These are phyloP conservation scores for Zeugodacus cucurbitae DNA, from an alignment of 1,140 invertebrate species.

Conservation along the genomic window DNA sequence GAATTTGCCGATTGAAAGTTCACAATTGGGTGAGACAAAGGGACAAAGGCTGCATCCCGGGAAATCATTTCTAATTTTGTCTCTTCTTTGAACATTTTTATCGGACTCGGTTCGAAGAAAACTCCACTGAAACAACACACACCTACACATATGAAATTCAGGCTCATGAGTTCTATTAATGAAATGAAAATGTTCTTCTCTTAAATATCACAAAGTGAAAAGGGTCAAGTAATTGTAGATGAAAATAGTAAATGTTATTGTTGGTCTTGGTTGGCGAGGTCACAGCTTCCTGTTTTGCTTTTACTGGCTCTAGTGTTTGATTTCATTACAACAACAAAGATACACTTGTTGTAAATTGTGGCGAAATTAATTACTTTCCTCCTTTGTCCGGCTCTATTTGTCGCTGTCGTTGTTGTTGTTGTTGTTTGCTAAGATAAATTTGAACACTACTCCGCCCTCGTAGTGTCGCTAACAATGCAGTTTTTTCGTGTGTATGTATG, in stretches of 20 bases:
- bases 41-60: no score
- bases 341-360: neutral
- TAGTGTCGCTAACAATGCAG: neutral
- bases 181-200: neutral
- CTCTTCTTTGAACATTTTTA: no score
- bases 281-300: neutral
- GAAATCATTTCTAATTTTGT: no score
- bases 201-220: neutral
- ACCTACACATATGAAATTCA: no score
- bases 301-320: neutral
- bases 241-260: neutral
- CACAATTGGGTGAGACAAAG: no score
- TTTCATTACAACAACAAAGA: neutral
- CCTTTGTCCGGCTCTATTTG: neutral
- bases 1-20: no score
- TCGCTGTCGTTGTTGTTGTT: neutral
- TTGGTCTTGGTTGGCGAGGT: neutral
- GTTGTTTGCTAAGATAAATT: neutral
- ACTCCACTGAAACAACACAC: no score
- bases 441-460: neutral
- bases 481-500: neutral
- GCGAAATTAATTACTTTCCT: neutral
- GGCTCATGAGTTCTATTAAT: no score
- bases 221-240: neutral
- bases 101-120: no score